phyloP scores from a whole-genome alignment of 2,113 vertebrate genomes.

The Pangasianodon hypophthalmus region DNA sequence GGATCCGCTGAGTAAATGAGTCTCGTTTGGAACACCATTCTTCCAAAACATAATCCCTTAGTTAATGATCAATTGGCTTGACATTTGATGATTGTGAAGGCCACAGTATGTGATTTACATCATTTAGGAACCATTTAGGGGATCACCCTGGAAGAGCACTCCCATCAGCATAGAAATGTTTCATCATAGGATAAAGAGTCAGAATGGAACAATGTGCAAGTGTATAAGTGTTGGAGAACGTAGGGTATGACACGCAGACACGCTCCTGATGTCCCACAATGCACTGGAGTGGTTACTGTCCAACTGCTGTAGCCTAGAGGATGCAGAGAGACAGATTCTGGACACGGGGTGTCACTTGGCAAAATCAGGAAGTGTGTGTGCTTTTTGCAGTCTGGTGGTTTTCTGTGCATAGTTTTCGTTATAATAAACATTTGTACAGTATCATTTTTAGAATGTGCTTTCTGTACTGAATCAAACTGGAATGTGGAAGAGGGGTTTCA shows the following conservation, averaged over 20 bases:
- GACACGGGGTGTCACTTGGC: neutral
- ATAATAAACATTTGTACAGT: conserved; percentile 16
- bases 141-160: neutral
- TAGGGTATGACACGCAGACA: neutral
- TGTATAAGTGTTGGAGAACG: neutral
- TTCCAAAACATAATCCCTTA: neutral
- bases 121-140: neutral
- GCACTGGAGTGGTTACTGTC: neutral
- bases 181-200: neutral
- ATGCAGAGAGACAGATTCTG: neutral
- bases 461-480: conserved; percentile 2
- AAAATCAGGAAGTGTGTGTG: neutral
- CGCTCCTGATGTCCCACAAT: neutral
- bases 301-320: neutral
- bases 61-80: neutral
- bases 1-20: neutral
- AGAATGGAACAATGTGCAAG: neutral
- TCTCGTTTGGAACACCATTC: neutral
- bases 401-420: conserved; percentile 1
- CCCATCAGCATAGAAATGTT: neutral
- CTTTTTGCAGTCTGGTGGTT: neutral
- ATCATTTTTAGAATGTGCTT: conserved; percentile 12
- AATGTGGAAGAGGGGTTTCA: neutral
- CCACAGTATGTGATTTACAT: neutral
- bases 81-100: neutral